Evolutionary conservation across 2,113 vertebrate genomes (phyloP).

Genomic region (Mesitornis unicolor): DNA sequence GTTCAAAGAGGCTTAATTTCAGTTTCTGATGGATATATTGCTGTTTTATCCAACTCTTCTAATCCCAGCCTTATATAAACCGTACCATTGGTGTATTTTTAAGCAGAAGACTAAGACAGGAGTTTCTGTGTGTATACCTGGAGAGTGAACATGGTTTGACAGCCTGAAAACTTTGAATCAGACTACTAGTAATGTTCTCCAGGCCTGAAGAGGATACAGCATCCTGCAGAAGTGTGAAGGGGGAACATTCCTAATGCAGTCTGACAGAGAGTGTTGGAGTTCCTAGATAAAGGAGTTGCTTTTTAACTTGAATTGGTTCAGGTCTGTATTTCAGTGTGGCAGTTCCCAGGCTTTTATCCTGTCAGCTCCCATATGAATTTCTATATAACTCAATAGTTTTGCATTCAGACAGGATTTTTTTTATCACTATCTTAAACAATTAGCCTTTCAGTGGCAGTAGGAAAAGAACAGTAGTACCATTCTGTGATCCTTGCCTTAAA

Average conservation of each 20-base stretch:
- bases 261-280: not conserved
- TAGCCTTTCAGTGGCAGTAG: not conserved
- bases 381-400: not conserved
- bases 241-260: not conserved
- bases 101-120: not conserved
- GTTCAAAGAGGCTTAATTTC: slow-evolving; percentile 46
- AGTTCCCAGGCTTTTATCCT: not conserved
- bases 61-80: slow-evolving; percentile 28
- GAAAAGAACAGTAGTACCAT: not conserved
- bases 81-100: not conserved
- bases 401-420: not conserved
- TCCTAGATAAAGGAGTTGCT: not conserved
- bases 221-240: not conserved
- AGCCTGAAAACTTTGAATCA: not conserved
- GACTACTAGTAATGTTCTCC: not conserved
- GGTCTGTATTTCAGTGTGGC: not conserved
- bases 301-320: not conserved
- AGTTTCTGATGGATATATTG: slow-evolving; percentile 26
- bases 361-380: fast-evolving
- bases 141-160: not conserved
- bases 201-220: not conserved
- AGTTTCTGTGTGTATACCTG: not conserved
- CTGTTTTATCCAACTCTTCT: slow-evolving; percentile 4
- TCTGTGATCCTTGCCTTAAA: not conserved
- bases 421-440: not conserved